A percentile compares a stretch with the other conserved stretches of the same genome.
These are phyloP conservation scores for Hypomesus transpacificus DNA, from an alignment of 2,113 vertebrate genomes.

Conservation along the genomic window DNA sequence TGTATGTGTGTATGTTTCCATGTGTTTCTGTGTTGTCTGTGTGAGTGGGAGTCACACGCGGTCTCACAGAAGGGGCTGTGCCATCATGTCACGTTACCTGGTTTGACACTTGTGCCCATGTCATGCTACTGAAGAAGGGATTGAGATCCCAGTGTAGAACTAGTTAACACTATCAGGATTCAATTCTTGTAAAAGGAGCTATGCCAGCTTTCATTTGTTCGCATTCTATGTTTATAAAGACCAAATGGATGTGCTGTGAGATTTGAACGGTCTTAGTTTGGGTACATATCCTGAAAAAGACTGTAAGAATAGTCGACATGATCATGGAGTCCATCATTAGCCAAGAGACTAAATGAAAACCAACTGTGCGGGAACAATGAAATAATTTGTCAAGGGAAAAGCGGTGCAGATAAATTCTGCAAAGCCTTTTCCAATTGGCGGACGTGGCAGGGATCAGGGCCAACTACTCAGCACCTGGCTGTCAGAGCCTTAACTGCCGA, in stretches of 20 bases:
- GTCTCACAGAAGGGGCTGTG: too few species aligned
- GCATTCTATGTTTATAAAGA: background rate
- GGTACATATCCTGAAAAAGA: background rate
- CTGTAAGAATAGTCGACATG: background rate
- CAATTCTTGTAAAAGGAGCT: background rate
- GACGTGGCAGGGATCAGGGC: slow-evolving; percentile 53
- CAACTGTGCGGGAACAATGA: slow-evolving; percentile 74
- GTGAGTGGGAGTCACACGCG: background rate
- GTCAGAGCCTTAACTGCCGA: slow-evolving; percentile 44
- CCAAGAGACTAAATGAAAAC: slow-evolving; percentile 70
- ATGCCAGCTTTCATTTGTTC: background rate
- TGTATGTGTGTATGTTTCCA: background rate
- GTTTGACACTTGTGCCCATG: too few species aligned
- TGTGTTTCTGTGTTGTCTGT: background rate
- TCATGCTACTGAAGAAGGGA: too few species aligned
- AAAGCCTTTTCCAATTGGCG: slow-evolving; percentile 53
- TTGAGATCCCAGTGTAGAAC: too few species aligned
- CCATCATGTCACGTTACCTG: too few species aligned
- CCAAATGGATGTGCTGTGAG: background rate
- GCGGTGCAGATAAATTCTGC: slow-evolving; percentile 39
- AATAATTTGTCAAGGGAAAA: slow-evolving; percentile 75
- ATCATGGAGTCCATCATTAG: slow-evolving; percentile 53
- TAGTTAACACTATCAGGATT: too few species aligned
- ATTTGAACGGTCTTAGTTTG: background rate
- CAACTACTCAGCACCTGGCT: slow-evolving; percentile 69